Evolutionary conservation across 2,797 vertebrate genomes (phyloP).

Genomic region (Peromyscus attwateri): DNA sequence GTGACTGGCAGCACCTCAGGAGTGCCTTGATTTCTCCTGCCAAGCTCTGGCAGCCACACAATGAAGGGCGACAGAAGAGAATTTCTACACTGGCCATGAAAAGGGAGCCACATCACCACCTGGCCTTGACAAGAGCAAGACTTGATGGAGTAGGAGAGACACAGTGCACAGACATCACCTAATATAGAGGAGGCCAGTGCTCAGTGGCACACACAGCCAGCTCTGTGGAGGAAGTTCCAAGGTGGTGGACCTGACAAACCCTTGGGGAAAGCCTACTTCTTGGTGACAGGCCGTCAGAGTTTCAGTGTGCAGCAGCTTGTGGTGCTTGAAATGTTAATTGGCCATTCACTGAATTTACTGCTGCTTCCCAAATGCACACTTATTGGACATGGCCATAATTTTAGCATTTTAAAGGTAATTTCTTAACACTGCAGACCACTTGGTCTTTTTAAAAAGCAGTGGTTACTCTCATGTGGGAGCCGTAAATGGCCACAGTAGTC

Average conservation of each 20-base stretch:
- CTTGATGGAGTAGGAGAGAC: neutral
- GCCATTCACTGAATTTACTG: neutral
- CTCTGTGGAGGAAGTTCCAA: accelerated
- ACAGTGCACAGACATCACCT: constrained; percentile 67
- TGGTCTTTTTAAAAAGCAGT: neutral
- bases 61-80: constrained; percentile 75
- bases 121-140: neutral
- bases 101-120: neutral
- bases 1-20: constrained; percentile 68
- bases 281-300: neutral
- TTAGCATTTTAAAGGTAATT: constrained; percentile 47
- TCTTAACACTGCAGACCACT: neutral
- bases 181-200: constrained; percentile 64
- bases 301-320: neutral
- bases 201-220: neutral
- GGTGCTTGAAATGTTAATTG: neutral
- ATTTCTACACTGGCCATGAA: neutral
- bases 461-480: neutral
- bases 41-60: constrained; percentile 77
- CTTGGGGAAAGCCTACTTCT: neutral
- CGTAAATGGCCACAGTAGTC: neutral
- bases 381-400: neutral
- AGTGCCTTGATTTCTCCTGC: constrained; percentile 78
- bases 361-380: neutral
- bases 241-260: accelerated